Conservation (phyloP, 2,888 invertebrate genomes). For the Catocala fraxini region DNA sequence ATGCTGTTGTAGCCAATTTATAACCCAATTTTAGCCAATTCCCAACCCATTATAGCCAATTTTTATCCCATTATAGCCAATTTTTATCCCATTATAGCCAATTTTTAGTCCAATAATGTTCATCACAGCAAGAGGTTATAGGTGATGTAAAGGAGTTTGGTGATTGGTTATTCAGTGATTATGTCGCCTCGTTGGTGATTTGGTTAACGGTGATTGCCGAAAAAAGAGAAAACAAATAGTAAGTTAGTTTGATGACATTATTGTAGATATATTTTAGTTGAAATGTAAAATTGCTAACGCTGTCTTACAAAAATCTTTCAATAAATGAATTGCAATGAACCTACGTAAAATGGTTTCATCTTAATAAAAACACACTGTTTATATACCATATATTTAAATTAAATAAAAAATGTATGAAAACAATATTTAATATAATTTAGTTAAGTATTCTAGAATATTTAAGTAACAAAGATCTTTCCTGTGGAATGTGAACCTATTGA, state of each 20-base stretch:
- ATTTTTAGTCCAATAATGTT: background rate
- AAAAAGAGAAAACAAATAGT: constrained; percentile 16
- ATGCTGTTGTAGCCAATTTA: constrained; percentile 57
- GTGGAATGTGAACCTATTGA: too few species aligned
- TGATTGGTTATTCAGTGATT: constrained; percentile 18
- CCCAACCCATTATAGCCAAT: background rate
- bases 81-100: background rate
- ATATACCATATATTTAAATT: too few species aligned
- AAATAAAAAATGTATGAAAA: too few species aligned
- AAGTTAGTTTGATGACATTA: constrained; percentile 14
- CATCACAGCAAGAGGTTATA: constrained; percentile 5
- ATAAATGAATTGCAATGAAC: too few species aligned
- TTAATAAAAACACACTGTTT: too few species aligned
- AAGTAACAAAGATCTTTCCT: too few species aligned
- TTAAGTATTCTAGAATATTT: too few species aligned
- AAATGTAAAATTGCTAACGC: background rate
- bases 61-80: background rate
- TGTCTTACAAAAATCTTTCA: too few species aligned
- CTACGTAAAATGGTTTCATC: too few species aligned
- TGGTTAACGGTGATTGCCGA: constrained; percentile 26
- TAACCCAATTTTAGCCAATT: background rate
- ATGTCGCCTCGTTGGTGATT: constrained; percentile 24
- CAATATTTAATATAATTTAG: too few species aligned
- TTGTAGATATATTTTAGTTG: background rate
- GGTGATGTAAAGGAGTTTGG: constrained; percentile 18